Conservation (phyloP, 1,140 invertebrate genomes). For the Telenomus remus region DNA sequence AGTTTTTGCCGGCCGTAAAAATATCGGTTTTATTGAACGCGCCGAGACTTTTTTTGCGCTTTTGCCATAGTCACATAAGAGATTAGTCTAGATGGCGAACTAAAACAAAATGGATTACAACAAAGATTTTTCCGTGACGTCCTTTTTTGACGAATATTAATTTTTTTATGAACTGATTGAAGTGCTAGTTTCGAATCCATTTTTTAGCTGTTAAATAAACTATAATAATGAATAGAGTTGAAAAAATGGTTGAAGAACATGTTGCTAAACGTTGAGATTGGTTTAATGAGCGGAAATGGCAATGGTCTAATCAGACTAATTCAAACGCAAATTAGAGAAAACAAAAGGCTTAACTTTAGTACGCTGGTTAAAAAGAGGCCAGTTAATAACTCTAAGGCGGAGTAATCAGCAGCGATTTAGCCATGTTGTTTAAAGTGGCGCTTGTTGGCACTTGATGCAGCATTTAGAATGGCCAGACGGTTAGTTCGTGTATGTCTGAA, state of each 20-base stretch:
- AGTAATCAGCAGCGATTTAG: conserved; percentile 58
- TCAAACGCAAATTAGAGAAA: conserved; percentile 27
- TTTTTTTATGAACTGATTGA: no score
- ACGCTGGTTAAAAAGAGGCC: conserved; percentile 21
- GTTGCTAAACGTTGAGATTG: no score
- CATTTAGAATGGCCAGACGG: conserved; percentile 51
- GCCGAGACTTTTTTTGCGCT: conserved; percentile 13
- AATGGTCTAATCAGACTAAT: conserved; percentile 23
- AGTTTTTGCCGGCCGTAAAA: conserved; percentile 30
- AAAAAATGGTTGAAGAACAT: no score
- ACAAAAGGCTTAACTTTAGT: conserved; percentile 31
- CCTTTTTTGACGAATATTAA: no score
- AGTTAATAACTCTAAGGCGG: conserved; percentile 35
- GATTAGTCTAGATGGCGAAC: no score
- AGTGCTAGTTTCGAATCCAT: no score
- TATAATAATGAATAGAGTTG: no score
- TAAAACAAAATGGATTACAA: no score
- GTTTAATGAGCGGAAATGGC: no score
- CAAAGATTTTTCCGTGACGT: no score
- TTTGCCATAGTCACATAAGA: no score
- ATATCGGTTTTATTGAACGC: conserved; percentile 45
- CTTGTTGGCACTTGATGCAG: conserved; percentile 41
- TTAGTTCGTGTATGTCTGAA: conserved; percentile 49
- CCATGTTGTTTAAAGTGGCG: conserved; percentile 5
- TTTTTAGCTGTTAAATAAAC: no score